These are phyloP conservation scores for Macrochelys suwanniensis DNA, from an alignment of 2,797 vertebrate genomes.

Conservation along the genomic window DNA sequence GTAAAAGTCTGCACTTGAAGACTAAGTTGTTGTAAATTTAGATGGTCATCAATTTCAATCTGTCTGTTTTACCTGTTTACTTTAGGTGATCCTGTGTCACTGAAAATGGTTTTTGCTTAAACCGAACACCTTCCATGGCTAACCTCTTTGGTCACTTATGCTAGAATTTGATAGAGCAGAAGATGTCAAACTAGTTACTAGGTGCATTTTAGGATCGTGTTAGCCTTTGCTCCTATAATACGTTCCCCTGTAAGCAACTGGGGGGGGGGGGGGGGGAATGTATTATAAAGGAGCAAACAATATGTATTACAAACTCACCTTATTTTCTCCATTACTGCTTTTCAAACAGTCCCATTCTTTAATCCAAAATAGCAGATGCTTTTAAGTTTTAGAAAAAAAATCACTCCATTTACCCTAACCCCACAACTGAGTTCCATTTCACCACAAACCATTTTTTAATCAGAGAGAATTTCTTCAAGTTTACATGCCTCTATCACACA, in stretches of 20 bases:
- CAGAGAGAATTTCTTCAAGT: background rate
- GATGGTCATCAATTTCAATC: no score
- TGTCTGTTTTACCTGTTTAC: background rate
- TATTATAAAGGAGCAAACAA: background rate
- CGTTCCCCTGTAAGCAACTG: background rate
- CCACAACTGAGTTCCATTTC: background rate
- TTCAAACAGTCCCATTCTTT: no score
- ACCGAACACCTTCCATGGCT: background rate
- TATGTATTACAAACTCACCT: background rate
- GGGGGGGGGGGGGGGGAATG: no score
- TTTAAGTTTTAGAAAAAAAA: background rate
- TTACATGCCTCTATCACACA: background rate
- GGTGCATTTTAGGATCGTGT: background rate
- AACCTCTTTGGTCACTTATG: background rate
- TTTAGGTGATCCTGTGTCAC: background rate
- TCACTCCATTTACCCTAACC: background rate
- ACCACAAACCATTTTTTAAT: background rate
- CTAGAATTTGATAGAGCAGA: no score
- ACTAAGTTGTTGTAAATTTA: no score
- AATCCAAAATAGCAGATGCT: background rate
- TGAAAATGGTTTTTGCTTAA: no score
- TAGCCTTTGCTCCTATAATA: background rate
- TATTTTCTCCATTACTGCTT: background rate
- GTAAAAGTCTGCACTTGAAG: background rate
- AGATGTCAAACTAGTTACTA: background rate